phyloP scores from a whole-genome alignment of 2,113 vertebrate genomes.

The Campylomormyrus numenius region DNA sequence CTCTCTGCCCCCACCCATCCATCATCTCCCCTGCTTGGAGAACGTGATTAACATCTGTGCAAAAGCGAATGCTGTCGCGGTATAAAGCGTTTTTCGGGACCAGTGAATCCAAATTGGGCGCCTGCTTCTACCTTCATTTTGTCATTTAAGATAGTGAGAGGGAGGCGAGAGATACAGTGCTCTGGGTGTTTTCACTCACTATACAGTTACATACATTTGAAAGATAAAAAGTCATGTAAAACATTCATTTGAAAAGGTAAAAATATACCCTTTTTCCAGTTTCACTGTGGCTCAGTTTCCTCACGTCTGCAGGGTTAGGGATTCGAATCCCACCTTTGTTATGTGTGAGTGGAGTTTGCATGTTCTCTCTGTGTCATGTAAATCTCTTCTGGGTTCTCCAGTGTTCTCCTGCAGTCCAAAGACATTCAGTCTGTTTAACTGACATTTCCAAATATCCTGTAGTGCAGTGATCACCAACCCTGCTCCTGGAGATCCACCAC shows the following conservation, averaged over 20 bases:
- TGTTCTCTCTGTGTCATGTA: not conserved
- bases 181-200: not conserved
- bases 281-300: not conserved
- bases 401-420: not conserved
- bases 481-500: too few relatives aligned
- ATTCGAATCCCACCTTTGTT: not conserved
- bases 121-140: not conserved
- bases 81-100: constrained; percentile 6
- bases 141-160: constrained; percentile 1
- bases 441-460: not conserved
- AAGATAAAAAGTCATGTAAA: not conserved
- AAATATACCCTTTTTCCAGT: not conserved
- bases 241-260: not conserved
- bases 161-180: not conserved
- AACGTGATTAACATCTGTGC: constrained; percentile 12
- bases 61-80: constrained; percentile 3
- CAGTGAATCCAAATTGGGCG: not conserved
- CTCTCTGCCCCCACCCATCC: constrained; percentile 12
- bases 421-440: not conserved
- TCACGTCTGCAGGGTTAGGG: not conserved
- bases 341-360: not conserved
- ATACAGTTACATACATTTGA: not conserved
- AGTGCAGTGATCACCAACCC: not conserved
- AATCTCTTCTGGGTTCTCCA: not conserved
- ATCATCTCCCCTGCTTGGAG: not conserved